Base-by-base conservation (phyloP, 1,140 invertebrate genomes). In the Dinoponera quadriceps region DNA sequence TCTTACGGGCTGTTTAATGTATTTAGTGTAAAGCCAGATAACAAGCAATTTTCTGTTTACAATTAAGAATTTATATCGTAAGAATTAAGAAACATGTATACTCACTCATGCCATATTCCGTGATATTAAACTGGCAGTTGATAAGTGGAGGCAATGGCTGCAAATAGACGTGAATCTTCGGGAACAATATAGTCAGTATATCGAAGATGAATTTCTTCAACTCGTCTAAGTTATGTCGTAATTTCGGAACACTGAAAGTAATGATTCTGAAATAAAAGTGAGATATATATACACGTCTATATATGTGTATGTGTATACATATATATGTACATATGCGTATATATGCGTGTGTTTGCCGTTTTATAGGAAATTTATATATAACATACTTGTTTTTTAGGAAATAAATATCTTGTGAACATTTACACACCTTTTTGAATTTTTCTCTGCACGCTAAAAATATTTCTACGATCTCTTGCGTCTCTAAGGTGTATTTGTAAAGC, bases 91-190 rank as follows among this genome's bases (percentile, higher is more conserved):
- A 38, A 11, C 22, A 25, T 54, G 27, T 74, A 0, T 25, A 84
- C 65, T 92, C 92, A 95, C 95, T 94, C 81, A 95, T 93, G 88
- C 94, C 92, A 86, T 96, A 96, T 91, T 97, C 96, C 18, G 96
- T 96, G 59, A 97, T 95, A 7, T 96, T 96, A 25, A 97, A 91
- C 88, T 96, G 96, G 89, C 96, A 97, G 18, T 95, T 95, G 73
- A 97, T 95, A 91, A 95, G 96, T 20, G 96, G 95, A 82, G 94
- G 95, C 20, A 95, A 92, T 60, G 95, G 94, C 86, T 95, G 94
- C 77, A 94, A 93, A 83, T 95, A 95, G 22, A 93, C 91, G 66
- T 95, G 94, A 3, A 96, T 90, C 84, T 94, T 94, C 55, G 94
- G 94, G 2, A 95, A 91, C 44, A 95, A 16, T 54, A 88, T 91